Evolutionary conservation across 2,888 invertebrate genomes (phyloP).

Genomic region (Flexamia atlantica): DNA sequence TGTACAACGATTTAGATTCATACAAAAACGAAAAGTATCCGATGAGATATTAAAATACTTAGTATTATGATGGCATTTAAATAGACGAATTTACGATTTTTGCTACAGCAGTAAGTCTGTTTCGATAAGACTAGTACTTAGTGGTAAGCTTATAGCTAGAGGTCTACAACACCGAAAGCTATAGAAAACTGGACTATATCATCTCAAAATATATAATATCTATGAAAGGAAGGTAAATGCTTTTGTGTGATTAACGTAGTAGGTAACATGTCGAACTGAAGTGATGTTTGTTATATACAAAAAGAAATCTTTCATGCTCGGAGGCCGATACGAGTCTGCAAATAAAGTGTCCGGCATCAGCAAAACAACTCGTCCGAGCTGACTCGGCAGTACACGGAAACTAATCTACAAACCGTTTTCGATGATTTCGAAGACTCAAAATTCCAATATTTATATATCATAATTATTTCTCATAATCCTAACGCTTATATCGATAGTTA

Average conservation of each 20-base stretch:
- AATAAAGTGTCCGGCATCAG: constrained; percentile 4
- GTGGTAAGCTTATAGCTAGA: constrained; percentile 59
- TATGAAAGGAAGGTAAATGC: constrained; percentile 48
- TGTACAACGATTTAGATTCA: constrained; percentile 56
- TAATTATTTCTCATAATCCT: constrained; percentile 62
- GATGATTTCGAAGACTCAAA: constrained; percentile 65
- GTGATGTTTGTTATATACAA: constrained; percentile 44
- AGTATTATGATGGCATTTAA: constrained; percentile 60
- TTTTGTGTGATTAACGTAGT: constrained; percentile 31
- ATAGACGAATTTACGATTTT: constrained; percentile 63
- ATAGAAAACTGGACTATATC: constrained; percentile 63
- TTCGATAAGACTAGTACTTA: constrained; percentile 60
- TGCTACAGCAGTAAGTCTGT: constrained; percentile 59
- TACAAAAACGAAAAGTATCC: constrained; percentile 49
- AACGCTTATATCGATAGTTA: constrained; percentile 63
- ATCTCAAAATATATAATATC: constrained; percentile 61
- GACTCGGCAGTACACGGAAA: constrained; percentile 28
- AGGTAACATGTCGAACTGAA: constrained; percentile 47
- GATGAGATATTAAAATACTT: constrained; percentile 60
- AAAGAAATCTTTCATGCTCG: constrained; percentile 8
- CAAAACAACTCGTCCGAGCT: background rate
- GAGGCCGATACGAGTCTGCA: constrained; percentile 9
- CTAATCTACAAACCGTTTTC: constrained; percentile 63
- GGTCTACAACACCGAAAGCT: constrained; percentile 64
- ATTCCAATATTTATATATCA: constrained; percentile 59